These are phyloP conservation scores for Eurytemora carolleeae DNA, from an alignment of 1,140 invertebrate species.

Conservation along the genomic window DNA sequence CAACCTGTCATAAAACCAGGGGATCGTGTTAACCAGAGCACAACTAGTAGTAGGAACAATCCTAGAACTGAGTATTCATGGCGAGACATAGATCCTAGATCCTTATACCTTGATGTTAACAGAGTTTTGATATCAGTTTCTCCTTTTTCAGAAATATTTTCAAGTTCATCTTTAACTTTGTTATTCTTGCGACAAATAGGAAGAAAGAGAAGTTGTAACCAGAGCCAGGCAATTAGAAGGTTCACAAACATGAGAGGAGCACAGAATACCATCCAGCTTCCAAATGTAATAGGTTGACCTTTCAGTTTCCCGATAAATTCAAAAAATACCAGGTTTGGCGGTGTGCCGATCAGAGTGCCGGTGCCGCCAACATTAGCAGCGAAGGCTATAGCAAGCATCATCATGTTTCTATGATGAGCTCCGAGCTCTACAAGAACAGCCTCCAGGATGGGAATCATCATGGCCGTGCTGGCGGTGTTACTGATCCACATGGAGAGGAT, in stretches of 20 bases:
- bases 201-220: slow-evolving; percentile 3
- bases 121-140: too few species aligned
- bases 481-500: slow-evolving; percentile 27
- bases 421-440: neutral
- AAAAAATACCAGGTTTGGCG: slow-evolving; percentile 60
- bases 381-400: slow-evolving; percentile 47
- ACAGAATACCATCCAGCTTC: slow-evolving; percentile 47
- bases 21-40: slow-evolving; percentile 68
- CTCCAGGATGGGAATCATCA: slow-evolving; percentile 27
- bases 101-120: neutral
- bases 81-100: neutral
- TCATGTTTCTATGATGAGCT: neutral
- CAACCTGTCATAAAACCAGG: slow-evolving; percentile 53
- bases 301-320: neutral
- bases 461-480: slow-evolving; percentile 23
- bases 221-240: neutral
- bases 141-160: too few species aligned
- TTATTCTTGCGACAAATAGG: neutral
- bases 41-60: slow-evolving; percentile 52
- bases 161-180: too few species aligned
- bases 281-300: slow-evolving; percentile 37
- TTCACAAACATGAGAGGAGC: slow-evolving; percentile 27
- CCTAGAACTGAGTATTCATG: slow-evolving; percentile 41
- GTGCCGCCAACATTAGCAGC: slow-evolving; percentile 58
- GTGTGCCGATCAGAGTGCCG: slow-evolving; percentile 65